Evolutionary conservation across 2,797 vertebrate genomes (phyloP), one percentile per base, ranked within the genome.

Genomic region (Eidolon dupreanum): DNA sequence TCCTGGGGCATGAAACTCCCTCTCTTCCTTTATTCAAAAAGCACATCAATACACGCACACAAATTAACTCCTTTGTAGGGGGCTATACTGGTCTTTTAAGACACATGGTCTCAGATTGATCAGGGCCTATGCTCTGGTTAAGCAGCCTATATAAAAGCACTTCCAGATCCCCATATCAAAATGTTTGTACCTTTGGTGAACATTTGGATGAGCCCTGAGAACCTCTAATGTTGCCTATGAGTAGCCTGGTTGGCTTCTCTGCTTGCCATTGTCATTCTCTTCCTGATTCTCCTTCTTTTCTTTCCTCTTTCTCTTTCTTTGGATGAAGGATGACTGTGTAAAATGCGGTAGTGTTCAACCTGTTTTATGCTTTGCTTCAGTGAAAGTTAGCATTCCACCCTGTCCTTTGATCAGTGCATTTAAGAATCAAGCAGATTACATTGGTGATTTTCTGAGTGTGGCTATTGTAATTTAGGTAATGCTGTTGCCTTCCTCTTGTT

Each of bases 291-390:
- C 53, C 49, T 43, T 9, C 19, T 66, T 96, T 82, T 81, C 19
- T 86, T 97, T 93, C 41, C 20, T 87, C 43, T 78, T 28, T 63
- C 49, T 12, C 8, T 68, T 82, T 91, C 36, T 89, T 94, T 79
- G 74, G 19, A 70, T 61, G 63, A 77, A 96, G 38, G 33, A 79
- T 49, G 61, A 74, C 36, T 79, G 74, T 33, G 38, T 73, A 51
- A 92, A 90, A 87, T 49, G 15, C 77, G n/a, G 65, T 90, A 53
- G 36, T 53, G 38, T 87, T 84, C 65, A 84, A 43, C 16, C 36
- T 38, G 11, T 93, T 94, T 86, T 78, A 63, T 85, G 51, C 77
- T 97, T 93, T 71, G 92, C 41, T 57, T 92, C 63, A 79, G 31
- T 82, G 92, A 77, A 79, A 75, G 53, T 66, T 68, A 79, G n/a